phyloP scores from a whole-genome alignment of 2,888 invertebrate genomes.

The Tetragonisca angustula region DNA sequence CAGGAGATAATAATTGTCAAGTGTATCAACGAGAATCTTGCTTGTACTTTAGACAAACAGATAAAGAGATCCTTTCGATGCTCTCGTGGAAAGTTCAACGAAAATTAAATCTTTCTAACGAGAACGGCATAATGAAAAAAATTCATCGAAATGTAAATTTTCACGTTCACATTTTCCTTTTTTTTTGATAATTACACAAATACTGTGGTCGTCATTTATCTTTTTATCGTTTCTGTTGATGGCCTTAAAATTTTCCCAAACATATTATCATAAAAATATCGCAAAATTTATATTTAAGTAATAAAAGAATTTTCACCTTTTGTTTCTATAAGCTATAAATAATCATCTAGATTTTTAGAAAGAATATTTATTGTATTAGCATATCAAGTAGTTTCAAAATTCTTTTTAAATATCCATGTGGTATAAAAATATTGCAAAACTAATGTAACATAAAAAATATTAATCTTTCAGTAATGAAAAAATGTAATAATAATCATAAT shows the following conservation, averaged over 20 bases:
- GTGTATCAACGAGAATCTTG: slow-evolving; percentile 57
- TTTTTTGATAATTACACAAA: not conserved
- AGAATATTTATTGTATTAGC: not conserved
- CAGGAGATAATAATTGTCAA: slow-evolving; percentile 54
- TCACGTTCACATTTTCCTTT: too few species aligned
- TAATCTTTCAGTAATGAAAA: too few species aligned
- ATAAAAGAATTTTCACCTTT: too few species aligned
- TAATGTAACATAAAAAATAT: too few species aligned
- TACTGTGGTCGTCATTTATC: too few species aligned
- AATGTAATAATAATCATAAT: too few species aligned
- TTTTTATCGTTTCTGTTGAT: too few species aligned
- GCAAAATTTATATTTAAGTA: too few species aligned
- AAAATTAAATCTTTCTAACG: slow-evolving; percentile 9
- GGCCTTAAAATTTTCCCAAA: too few species aligned
- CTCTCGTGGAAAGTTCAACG: not conserved
- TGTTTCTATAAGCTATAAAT: too few species aligned
- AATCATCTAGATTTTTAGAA: not conserved
- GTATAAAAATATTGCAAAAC: too few species aligned
- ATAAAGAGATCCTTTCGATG: slow-evolving; percentile 25
- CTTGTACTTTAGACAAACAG: slow-evolving; percentile 41
- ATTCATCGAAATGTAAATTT: slow-evolving; percentile 16
- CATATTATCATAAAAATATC: too few species aligned
- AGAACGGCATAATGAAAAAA: not conserved
- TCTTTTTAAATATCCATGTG: not conserved
- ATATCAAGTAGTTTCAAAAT: not conserved